Conservation (phyloP, 2,888 invertebrate species). For the Folsomia candida region DNA sequence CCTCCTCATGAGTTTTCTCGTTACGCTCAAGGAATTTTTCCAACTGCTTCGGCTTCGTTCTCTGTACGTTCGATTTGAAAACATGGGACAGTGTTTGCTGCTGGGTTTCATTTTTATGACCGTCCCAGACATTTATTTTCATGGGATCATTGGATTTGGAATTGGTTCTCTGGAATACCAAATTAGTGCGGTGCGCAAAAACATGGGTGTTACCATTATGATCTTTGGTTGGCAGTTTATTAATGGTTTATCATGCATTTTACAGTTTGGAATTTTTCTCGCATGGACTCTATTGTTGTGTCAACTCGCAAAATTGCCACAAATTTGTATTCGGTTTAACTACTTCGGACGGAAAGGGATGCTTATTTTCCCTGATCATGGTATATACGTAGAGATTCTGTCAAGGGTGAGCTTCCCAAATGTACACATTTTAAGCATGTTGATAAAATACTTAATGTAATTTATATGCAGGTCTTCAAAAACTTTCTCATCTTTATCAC, state of each 20-base stretch:
- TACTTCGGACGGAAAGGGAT: constrained; percentile 11
- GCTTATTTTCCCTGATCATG: constrained; percentile 36
- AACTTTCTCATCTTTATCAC: constrained; percentile 42
- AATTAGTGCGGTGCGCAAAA: constrained; percentile 29
- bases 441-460: no score
- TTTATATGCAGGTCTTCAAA: constrained; percentile 29
- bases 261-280: constrained; percentile 39
- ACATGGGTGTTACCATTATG: no score
- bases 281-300: constrained; percentile 37
- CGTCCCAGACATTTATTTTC: constrained; percentile 27
- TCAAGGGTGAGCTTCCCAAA: constrained; percentile 11
- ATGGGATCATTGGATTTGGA: background rate
- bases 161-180: constrained; percentile 30
- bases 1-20: constrained; percentile 18
- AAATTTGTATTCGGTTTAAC: constrained; percentile 18
- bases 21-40: constrained; percentile 35
- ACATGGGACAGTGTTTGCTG: constrained; percentile 37
- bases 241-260: constrained; percentile 6
- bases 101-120: constrained; percentile 33
- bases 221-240: no score
- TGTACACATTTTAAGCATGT: background rate
- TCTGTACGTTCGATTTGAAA: constrained; percentile 23
- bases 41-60: constrained; percentile 28
- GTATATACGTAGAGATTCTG: constrained; percentile 37
- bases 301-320: constrained; percentile 38